These are phyloP conservation scores for Nothocercus nigrocapillus DNA, from an alignment of 2,113 vertebrate genomes.

Conservation along the genomic window DNA sequence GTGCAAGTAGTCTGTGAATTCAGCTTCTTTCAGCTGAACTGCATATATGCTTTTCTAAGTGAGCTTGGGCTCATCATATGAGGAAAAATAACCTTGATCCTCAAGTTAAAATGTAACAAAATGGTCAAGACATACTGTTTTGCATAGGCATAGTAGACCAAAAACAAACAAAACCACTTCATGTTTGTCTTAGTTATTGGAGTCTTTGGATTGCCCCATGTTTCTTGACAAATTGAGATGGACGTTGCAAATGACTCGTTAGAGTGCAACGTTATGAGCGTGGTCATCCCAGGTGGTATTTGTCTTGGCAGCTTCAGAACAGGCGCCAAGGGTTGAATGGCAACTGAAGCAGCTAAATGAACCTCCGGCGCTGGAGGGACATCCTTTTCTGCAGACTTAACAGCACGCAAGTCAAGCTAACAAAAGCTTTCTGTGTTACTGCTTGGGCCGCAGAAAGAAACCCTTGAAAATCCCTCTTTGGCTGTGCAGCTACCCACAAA, in stretches of 20 bases:
- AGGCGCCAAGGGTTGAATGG: not conserved
- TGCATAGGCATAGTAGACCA: not conserved
- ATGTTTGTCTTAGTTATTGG: not conserved
- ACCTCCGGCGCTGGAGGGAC: not conserved
- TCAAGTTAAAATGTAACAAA: not conserved
- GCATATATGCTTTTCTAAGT: not conserved
- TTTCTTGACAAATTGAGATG: not conserved
- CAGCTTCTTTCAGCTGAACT: not conserved
- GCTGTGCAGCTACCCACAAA: not conserved
- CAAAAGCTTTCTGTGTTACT: conserved; percentile 17
- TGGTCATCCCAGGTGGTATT: conserved; percentile 8
- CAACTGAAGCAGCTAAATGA: conserved; percentile 39
- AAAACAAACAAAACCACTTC: not conserved
- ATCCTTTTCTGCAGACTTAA: not conserved
- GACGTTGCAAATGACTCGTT: not conserved
- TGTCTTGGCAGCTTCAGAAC: conserved; percentile 29
- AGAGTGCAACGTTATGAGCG: not conserved
- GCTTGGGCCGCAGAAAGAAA: not conserved
- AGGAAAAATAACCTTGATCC: not conserved
- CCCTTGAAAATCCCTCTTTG: not conserved
- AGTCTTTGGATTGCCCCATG: not conserved
- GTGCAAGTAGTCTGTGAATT: not conserved
- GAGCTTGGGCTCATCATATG: not conserved
- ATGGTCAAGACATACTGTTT: not conserved
- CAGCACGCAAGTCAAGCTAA: not conserved